phyloP scores from a whole-genome alignment of 1,140 invertebrate species.

The Cotesia glomerata region DNA sequence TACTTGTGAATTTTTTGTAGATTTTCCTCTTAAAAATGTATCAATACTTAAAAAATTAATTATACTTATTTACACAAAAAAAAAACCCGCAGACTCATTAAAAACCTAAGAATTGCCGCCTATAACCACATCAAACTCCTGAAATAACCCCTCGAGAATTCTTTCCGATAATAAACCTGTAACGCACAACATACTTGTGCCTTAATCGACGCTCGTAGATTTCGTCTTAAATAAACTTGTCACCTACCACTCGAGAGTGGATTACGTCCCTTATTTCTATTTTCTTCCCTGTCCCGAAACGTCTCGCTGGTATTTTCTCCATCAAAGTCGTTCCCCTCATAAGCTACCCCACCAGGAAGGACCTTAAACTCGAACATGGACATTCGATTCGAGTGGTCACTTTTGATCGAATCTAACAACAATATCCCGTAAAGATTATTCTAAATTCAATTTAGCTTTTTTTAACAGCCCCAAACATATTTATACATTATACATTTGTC shows the following conservation, averaged over 20 bases:
- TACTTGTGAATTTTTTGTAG: no score
- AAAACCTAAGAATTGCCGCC: no score
- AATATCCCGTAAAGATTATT: slow-evolving; percentile 7
- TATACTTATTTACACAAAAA: no score
- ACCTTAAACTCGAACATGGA: slow-evolving; percentile 33
- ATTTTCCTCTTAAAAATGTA: no score
- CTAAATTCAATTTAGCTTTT: slow-evolving; percentile 24
- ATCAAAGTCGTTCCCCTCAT: neutral
- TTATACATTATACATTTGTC: neutral
- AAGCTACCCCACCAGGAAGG: neutral
- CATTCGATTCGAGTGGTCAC: slow-evolving; percentile 45
- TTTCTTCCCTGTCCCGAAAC: slow-evolving; percentile 32
- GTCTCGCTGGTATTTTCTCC: neutral
- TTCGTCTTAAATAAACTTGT: slow-evolving; percentile 48
- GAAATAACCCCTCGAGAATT: no score
- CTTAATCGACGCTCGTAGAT: slow-evolving; percentile 47
- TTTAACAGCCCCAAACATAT: no score
- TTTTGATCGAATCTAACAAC: slow-evolving; percentile 43
- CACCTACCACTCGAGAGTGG: slow-evolving; percentile 37
- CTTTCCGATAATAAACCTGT: slow-evolving; percentile 11
- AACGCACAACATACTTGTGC: slow-evolving; percentile 28
- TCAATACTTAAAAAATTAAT: no score
- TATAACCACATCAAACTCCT: no score
- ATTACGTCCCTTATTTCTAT: slow-evolving; percentile 33
- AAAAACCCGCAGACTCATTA: no score